Conservation (phyloP, 2,113 vertebrate genomes). For the Otus sunia region DNA sequence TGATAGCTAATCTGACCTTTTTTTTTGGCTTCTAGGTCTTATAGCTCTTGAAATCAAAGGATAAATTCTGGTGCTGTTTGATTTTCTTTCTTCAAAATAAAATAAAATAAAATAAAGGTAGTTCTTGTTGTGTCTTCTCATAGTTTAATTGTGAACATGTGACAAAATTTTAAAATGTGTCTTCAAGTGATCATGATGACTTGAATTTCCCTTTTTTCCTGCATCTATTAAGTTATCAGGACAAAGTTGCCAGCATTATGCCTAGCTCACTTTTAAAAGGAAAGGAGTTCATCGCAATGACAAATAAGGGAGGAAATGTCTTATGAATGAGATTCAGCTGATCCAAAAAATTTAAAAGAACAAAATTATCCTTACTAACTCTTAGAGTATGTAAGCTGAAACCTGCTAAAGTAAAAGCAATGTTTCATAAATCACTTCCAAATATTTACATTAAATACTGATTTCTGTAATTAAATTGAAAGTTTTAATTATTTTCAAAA, state of each 20-base stretch:
- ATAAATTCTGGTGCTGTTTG: not conserved
- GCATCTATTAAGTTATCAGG: not conserved
- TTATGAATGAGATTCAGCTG: not conserved
- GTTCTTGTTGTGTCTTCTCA: not conserved
- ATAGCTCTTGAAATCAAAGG: not conserved
- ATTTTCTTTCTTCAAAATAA: not conserved
- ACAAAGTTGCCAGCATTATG: not conserved
- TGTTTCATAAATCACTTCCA: not conserved
- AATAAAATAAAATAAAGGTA: not conserved
- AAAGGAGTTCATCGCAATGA: not conserved
- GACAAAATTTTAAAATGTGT: not conserved
- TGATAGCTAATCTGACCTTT: not conserved
- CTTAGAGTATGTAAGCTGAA: not conserved
- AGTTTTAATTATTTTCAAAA: not conserved
- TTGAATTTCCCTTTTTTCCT: not conserved
- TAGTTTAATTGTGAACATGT: not conserved
- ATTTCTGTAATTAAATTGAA: not conserved
- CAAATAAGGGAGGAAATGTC: not conserved
- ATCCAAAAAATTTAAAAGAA: not conserved
- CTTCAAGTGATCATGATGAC: not conserved
- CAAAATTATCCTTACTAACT: not conserved
- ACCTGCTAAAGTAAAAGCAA: not conserved
- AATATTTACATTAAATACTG: not conserved
- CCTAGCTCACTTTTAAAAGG: not conserved
- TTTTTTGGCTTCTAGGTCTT: not conserved